Conservation (phyloP, 2,113 vertebrate species). For the Nibea albiflora region DNA sequence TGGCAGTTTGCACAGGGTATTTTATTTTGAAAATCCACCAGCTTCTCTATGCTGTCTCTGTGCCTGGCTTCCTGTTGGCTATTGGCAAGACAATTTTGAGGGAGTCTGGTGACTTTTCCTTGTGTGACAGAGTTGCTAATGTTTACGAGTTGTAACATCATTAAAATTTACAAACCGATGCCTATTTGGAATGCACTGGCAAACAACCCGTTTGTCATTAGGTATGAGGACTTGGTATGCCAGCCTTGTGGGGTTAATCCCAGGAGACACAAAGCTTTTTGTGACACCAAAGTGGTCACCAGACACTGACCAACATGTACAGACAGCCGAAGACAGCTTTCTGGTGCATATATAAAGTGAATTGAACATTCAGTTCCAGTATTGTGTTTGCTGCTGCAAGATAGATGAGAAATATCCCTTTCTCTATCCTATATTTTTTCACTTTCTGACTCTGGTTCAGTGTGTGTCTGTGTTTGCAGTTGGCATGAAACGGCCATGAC, state of each 20-base stretch:
- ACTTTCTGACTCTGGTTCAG: slow-evolving; percentile 20
- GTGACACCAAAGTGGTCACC: not conserved
- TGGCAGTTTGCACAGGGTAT: too few species aligned
- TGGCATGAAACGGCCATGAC: slow-evolving; percentile 56
- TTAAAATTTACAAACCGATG: not conserved
- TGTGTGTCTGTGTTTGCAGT: slow-evolving; percentile 41
- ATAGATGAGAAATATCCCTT: slow-evolving; percentile 16
- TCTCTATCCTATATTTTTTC: slow-evolving; percentile 11
- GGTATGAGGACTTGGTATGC: too few species aligned
- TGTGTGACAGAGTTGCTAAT: not conserved
- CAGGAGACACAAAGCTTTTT: not conserved
- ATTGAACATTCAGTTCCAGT: slow-evolving; percentile 23
- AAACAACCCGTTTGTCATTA: not conserved
- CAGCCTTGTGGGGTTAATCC: not conserved
- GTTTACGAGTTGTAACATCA: not conserved
- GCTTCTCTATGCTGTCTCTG: too few species aligned
- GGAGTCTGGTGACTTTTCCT: not conserved
- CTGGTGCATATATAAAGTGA: slow-evolving; percentile 15
- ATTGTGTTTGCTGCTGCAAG: slow-evolving; percentile 25
- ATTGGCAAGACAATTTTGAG: not conserved
- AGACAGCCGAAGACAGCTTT: not conserved
- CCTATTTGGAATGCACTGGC: not conserved
- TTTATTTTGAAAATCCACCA: too few species aligned
- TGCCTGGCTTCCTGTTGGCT: too few species aligned
- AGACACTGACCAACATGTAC: not conserved